Evolutionary conservation across 2,113 vertebrate genomes (phyloP).

Genomic region (Empidonax alnorum): DNA sequence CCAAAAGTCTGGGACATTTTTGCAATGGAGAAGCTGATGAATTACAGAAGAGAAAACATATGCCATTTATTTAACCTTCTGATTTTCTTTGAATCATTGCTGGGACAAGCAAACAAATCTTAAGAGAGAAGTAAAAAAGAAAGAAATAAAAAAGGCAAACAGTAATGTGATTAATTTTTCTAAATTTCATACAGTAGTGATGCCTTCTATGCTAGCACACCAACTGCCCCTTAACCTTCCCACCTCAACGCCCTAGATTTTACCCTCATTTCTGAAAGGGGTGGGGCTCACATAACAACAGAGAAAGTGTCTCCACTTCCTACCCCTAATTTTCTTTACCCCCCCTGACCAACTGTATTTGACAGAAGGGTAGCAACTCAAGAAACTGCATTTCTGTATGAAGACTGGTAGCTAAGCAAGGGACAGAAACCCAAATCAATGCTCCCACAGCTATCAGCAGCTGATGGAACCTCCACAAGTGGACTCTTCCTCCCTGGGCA

Average conservation of each 20-base stretch:
- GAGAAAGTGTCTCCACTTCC: background rate
- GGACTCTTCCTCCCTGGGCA: background rate
- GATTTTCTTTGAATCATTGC: conserved; percentile 31
- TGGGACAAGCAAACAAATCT: conserved; percentile 19
- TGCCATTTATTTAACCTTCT: conserved; percentile 26
- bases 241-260: background rate
- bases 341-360: background rate
- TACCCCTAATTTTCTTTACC: background rate
- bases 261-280: background rate
- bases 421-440: background rate
- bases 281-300: background rate
- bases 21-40: conserved; percentile 45
- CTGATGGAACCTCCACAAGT: accelerated
- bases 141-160: background rate
- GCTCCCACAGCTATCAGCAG: background rate
- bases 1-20: background rate
- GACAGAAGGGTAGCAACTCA: background rate
- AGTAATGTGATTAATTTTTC: background rate
- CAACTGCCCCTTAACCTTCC: background rate
- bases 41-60: conserved; percentile 29
- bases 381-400: background rate
- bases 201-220: background rate
- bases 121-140: background rate
- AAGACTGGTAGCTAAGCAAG: background rate
- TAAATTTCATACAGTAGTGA: background rate